Conservation (phyloP, 2,113 vertebrate genomes). For the Corythoichthys intestinalis region DNA sequence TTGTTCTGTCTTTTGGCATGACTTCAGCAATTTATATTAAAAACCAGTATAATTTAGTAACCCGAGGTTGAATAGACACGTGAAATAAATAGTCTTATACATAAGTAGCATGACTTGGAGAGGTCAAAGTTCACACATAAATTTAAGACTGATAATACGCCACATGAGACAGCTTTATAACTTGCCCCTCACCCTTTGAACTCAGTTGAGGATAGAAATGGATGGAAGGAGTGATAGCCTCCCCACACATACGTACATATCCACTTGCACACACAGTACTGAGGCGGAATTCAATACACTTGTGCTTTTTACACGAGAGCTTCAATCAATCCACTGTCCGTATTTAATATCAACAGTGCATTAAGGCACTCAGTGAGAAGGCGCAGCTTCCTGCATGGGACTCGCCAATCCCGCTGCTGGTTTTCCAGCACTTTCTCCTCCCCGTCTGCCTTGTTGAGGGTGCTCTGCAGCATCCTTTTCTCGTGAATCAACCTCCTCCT, state of each 20-base stretch:
- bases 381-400: conserved; percentile 35
- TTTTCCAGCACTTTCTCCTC: conserved; percentile 62
- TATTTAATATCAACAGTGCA: conserved; percentile 1
- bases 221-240: background rate
- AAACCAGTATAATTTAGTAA: no score
- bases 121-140: background rate
- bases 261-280: conserved; percentile 13
- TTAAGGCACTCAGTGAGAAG: conserved; percentile 16
- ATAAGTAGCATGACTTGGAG: background rate
- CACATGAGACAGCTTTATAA: background rate
- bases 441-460: conserved; percentile 25
- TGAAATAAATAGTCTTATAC: no score
- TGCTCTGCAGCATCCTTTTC: conserved; percentile 58
- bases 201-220: background rate
- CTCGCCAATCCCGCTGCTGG: conserved; percentile 26
- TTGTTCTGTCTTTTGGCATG: no score
- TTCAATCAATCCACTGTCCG: background rate
- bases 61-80: no score
- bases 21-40: no score
- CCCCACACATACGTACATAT: background rate
- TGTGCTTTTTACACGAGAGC: conserved; percentile 16
- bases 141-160: background rate
- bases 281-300: background rate
- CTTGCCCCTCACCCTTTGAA: background rate
- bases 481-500: conserved; percentile 45